phyloP scores from a whole-genome alignment of 2,113 vertebrate species.

The Ammospiza caudacuta region DNA sequence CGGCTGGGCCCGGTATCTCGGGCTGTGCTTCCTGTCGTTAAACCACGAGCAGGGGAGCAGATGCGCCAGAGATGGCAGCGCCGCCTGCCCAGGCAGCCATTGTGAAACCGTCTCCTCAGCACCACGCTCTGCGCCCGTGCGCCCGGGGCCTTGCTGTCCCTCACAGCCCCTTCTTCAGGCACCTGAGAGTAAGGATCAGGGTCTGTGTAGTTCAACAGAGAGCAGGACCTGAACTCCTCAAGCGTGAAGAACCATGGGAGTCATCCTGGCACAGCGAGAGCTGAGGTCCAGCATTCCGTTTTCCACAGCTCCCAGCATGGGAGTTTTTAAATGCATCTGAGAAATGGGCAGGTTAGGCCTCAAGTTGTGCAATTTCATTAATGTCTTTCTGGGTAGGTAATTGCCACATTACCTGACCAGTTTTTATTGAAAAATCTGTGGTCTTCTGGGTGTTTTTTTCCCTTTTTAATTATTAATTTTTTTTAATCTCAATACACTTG shows the following conservation, averaged over 20 bases:
- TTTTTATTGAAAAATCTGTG: not conserved
- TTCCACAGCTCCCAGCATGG: not conserved
- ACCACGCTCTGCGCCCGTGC: fast-evolving
- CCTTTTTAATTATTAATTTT: not conserved
- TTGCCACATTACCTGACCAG: fast-evolving
- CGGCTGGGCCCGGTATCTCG: constrained; percentile 48
- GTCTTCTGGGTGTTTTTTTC: not conserved
- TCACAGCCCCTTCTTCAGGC: not conserved
- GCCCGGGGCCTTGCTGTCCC: not conserved
- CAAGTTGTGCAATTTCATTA: not conserved
- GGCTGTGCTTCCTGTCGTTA: constrained; percentile 84
- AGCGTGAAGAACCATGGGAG: not conserved
- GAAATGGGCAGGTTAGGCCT: not conserved
- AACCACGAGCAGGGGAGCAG: constrained; percentile 79
- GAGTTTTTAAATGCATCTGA: not conserved
- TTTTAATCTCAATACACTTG: not conserved
- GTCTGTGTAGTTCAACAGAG: not conserved
- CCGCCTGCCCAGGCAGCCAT: not conserved
- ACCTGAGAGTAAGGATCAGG: not conserved
- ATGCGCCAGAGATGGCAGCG: constrained; percentile 57
- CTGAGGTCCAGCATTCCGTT: not conserved
- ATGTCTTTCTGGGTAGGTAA: not conserved
- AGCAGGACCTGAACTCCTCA: not conserved
- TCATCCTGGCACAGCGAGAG: fast-evolving
- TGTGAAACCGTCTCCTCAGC: not conserved